A percentile compares a stretch with the other conserved stretches of the same genome.
phyloP scores from a whole-genome alignment of 2,888 invertebrate species.

The Apoda limacodes region DNA sequence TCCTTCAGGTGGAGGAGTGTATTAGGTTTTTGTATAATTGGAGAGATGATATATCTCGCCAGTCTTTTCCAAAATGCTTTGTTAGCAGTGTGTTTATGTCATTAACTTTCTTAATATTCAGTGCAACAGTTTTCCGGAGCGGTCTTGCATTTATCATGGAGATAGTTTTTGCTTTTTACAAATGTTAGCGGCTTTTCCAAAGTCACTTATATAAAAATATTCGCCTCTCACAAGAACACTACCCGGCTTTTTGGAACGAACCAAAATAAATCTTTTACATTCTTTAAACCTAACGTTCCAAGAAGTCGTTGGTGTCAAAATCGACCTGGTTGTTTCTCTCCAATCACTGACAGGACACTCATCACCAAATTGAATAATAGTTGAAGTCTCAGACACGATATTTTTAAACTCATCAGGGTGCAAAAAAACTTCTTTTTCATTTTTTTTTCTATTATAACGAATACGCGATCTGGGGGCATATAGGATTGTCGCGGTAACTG shows the following conservation, averaged over 20 bases:
- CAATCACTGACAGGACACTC: slow-evolving; percentile 19
- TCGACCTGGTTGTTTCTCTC: slow-evolving; percentile 17
- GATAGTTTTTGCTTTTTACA: slow-evolving; percentile 4
- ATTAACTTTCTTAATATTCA: background rate
- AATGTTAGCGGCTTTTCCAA: slow-evolving; percentile 17
- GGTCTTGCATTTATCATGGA: slow-evolving; percentile 4
- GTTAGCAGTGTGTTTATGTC: background rate
- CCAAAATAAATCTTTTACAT: slow-evolving; percentile 19
- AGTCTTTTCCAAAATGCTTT: slow-evolving; percentile 1
- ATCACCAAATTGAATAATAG: slow-evolving; percentile 12
- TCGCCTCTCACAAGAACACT: slow-evolving; percentile 20
- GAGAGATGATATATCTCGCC: slow-evolving; percentile 2
- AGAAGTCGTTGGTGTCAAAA: slow-evolving; percentile 17
- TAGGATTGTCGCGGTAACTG: background rate
- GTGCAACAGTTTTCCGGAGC: slow-evolving; percentile 1
- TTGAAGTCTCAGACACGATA: slow-evolving; percentile 16
- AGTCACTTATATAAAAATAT: slow-evolving; percentile 18
- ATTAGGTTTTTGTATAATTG: slow-evolving; percentile 3
- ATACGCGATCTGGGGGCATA: slow-evolving; percentile 2
- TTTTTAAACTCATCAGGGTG: slow-evolving; percentile 13
- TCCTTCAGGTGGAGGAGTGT: slow-evolving; percentile 1
- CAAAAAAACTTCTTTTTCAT: slow-evolving; percentile 13
- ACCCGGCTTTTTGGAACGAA: slow-evolving; percentile 18
- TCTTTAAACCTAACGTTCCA: slow-evolving; percentile 20
- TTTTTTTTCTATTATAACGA: slow-evolving; percentile 18